Conservation (phyloP, 1,140 invertebrate genomes). For the Mamestra configurata region DNA sequence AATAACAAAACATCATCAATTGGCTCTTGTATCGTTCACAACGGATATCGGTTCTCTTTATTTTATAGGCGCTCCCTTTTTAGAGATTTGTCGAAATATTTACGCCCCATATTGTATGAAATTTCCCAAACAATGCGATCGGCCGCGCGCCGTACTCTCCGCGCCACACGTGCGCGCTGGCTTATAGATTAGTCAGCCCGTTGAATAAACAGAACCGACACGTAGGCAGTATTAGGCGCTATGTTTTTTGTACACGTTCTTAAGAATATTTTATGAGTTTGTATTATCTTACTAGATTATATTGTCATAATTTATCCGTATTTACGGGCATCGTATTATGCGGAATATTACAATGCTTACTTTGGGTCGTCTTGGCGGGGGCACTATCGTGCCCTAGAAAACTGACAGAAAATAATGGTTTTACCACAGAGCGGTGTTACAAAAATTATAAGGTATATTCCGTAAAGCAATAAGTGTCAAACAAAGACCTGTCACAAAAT, state of each 20-base stretch:
- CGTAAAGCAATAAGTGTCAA: no score
- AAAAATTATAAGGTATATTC: no score
- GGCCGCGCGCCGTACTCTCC: slow-evolving; percentile 52
- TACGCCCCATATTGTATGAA: slow-evolving; percentile 85
- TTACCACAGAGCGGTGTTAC: no score
- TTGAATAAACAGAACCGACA: slow-evolving; percentile 80
- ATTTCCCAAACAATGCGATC: slow-evolving; percentile 83
- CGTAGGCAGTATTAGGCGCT: slow-evolving; percentile 44
- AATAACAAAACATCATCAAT: slow-evolving; percentile 16
- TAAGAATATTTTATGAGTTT: slow-evolving; percentile 36
- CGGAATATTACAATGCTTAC: neutral
- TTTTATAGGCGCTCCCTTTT: slow-evolving; percentile 80
- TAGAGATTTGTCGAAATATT: slow-evolving; percentile 86
- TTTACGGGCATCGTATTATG: neutral
- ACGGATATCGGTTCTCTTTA: slow-evolving; percentile 80
- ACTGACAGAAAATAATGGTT: neutral
- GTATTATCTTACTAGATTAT: slow-evolving; percentile 20
- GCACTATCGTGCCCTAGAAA: no score
- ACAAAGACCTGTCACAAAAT: no score
- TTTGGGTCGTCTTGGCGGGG: no score
- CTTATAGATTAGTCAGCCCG: slow-evolving; percentile 69
- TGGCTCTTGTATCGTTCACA: slow-evolving; percentile 56
- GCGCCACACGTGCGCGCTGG: slow-evolving; percentile 78
- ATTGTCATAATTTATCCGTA: slow-evolving; percentile 9
- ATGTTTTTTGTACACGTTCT: neutral